A percentile compares a stretch with the other conserved stretches of the same genome.
These are phyloP conservation scores for Parochlus steinenii DNA, from an alignment of 2,888 invertebrate genomes.

Conservation along the genomic window DNA sequence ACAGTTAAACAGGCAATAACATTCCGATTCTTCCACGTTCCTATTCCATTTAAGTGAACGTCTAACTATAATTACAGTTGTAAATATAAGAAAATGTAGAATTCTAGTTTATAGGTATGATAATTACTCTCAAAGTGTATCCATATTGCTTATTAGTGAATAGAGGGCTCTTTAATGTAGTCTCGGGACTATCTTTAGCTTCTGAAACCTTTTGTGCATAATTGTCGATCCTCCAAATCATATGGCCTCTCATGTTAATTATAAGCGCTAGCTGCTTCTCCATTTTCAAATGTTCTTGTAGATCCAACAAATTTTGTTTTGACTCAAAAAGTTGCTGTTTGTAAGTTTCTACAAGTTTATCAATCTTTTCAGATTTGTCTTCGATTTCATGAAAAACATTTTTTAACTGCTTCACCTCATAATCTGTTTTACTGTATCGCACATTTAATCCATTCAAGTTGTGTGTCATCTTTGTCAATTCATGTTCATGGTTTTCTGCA, in stretches of 20 bases:
- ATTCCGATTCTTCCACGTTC: conserved; percentile 60
- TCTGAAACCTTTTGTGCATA: conserved; percentile 47
- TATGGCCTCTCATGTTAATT: conserved; percentile 29
- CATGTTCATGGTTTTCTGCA: conserved; percentile 21
- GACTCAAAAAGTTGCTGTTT: conserved; percentile 30
- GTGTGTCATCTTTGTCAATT: conserved; percentile 23
- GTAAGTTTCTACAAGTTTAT: conserved; percentile 27
- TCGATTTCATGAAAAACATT: conserved; percentile 34
- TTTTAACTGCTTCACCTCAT: conserved; percentile 33
- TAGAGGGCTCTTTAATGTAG: conserved; percentile 45
- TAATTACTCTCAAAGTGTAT: conserved; percentile 48
- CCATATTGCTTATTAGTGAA: conserved; percentile 55
- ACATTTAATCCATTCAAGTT: conserved; percentile 26
- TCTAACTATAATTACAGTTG: conserved; percentile 36
- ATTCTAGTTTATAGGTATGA: conserved; percentile 1
- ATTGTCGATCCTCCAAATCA: conserved; percentile 55
- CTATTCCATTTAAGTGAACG: conserved; percentile 52
- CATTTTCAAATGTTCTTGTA: conserved; percentile 29
- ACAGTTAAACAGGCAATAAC: conserved; percentile 51
- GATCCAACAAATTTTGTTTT: conserved; percentile 30
- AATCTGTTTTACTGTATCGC: conserved; percentile 32
- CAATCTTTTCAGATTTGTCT: conserved; percentile 34
- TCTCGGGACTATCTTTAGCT: conserved; percentile 46
- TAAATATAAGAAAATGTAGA: conserved; percentile 3
- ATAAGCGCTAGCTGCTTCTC: conserved; percentile 25